Conservation (phyloP, 2,113 vertebrate genomes). For the Platysternon megacephalum region DNA sequence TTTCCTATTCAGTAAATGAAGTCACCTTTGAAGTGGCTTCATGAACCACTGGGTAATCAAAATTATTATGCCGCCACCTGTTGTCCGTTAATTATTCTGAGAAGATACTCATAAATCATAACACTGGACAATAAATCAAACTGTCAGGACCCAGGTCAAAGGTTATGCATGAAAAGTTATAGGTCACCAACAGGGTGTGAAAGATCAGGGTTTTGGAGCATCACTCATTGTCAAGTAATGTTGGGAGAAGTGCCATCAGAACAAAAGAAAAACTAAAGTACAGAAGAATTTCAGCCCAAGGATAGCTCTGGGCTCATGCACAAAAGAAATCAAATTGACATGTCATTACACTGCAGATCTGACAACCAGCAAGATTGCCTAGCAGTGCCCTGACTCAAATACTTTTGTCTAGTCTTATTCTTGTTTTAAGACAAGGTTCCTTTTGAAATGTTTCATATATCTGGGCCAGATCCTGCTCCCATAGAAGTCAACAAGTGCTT, state of each 20-base stretch:
- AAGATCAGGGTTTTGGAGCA: constrained; percentile 92
- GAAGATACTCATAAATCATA: constrained; percentile 99
- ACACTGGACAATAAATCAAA: constrained; percentile 99
- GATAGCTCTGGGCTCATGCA: constrained; percentile 80
- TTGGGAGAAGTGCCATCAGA: constrained; percentile 88
- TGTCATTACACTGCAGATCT: constrained; percentile 89
- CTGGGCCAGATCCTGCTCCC: constrained; percentile 57
- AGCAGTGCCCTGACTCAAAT: constrained; percentile 72
- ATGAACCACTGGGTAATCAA: constrained; percentile 89
- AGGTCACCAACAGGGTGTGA: constrained; percentile 92
- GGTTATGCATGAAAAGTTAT: constrained; percentile 92
- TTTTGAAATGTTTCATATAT: constrained; percentile 51
- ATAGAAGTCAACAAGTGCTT: constrained; percentile 30
- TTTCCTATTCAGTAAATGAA: constrained; percentile 84
- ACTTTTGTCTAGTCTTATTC: constrained; percentile 65
- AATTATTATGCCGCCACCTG: constrained; percentile 96
- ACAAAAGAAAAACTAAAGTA: constrained; percentile 95
- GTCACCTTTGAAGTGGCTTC: constrained; percentile 89
- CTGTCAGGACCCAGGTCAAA: constrained; percentile 94
- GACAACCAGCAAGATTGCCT: constrained; percentile 83
- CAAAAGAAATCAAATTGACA: constrained; percentile 90
- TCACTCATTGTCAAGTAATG: constrained; percentile 95
- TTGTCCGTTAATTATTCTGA: constrained; percentile 98
- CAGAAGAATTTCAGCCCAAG: constrained; percentile 84
- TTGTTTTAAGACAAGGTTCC: constrained; percentile 78